Evolutionary conservation across 2,888 invertebrate genomes (phyloP).

Genomic region (Galerucella calmariensis): DNA sequence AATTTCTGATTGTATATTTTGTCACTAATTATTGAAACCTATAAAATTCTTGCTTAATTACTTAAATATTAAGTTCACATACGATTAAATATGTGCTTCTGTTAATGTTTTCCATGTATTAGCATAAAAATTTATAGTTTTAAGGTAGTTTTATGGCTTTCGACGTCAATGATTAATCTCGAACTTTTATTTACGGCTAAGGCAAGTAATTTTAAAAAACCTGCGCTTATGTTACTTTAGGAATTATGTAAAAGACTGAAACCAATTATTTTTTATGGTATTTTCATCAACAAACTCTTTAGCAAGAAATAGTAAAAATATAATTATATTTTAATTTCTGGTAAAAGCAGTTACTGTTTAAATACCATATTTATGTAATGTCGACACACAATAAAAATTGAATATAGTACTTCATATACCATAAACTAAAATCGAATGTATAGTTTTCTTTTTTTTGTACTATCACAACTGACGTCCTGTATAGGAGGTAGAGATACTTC

Average conservation of each 20-base stretch:
- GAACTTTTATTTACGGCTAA: background rate
- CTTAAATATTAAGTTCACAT: no score
- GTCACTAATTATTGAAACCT: no score
- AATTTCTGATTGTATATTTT: no score
- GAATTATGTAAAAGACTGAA: background rate
- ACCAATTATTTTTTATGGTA: background rate
- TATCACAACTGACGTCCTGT: no score
- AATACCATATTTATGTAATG: background rate
- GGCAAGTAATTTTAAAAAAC: background rate
- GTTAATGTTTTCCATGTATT: background rate
- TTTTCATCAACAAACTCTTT: background rate
- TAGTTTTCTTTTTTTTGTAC: no score
- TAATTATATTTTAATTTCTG: background rate
- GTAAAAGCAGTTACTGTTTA: background rate
- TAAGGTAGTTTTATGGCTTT: background rate
- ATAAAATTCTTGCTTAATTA: no score
- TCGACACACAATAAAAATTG: background rate
- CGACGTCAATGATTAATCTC: background rate
- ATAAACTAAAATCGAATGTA: no score
- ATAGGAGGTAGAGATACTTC: no score
- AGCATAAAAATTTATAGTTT: background rate
- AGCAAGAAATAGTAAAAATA: background rate
- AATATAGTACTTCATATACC: no score
- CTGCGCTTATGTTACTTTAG: background rate
- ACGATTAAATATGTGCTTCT: no score